phyloP scores from a whole-genome alignment of 2,888 invertebrate genomes.

The Trachelus iudaicus region DNA sequence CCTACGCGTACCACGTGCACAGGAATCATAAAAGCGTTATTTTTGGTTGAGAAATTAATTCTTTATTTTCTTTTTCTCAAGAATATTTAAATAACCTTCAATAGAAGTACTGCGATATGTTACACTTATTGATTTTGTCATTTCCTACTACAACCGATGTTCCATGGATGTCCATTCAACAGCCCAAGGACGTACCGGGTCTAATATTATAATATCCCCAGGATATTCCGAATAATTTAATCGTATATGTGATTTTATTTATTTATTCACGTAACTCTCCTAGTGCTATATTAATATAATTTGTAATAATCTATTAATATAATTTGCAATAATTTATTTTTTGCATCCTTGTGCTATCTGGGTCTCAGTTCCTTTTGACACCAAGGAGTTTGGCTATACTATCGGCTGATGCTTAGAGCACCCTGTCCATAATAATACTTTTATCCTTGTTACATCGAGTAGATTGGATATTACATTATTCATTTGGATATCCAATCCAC shows the following conservation, averaged over 20 bases:
- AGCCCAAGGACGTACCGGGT: neutral
- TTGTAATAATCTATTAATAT: neutral
- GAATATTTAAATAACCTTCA: neutral
- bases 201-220: neutral
- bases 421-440: slow-evolving; percentile 81
- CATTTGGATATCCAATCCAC: slow-evolving; percentile 64
- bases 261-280: neutral
- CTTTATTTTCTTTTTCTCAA: neutral
- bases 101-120: too few species aligned
- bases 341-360: neutral
- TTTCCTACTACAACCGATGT: neutral
- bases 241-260: neutral
- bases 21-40: neutral
- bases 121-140: neutral
- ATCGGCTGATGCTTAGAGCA: slow-evolving; percentile 82
- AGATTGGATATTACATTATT: slow-evolving; percentile 89
- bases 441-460: slow-evolving; percentile 84
- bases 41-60: neutral
- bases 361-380: slow-evolving; percentile 73
- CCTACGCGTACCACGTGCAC: neutral
- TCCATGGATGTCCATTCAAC: neutral
- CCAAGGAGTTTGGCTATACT: slow-evolving; percentile 91
- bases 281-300: neutral
- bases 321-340: slow-evolving; percentile 1
- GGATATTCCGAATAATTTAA: neutral